Conservation (phyloP, 2,888 invertebrate species). For the Drosophila multiciliata region DNA sequence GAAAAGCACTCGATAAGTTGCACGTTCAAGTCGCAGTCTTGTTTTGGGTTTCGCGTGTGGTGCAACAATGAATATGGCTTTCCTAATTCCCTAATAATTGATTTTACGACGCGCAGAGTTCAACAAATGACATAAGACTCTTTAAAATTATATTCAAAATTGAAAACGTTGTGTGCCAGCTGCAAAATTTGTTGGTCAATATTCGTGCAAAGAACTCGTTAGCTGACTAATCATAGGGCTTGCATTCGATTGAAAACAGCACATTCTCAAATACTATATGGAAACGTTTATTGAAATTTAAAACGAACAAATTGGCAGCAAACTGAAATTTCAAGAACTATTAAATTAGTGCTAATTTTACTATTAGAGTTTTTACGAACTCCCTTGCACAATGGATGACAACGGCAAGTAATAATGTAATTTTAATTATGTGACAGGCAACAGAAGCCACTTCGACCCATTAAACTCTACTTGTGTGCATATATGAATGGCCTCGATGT, state of each 20-base stretch:
- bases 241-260: not conserved
- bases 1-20: slow-evolving; percentile 33
- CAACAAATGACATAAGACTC: not conserved
- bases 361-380: not conserved
- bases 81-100: slow-evolving; percentile 32
- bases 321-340: not conserved
- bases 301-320: not conserved
- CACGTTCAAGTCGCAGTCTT: slow-evolving; percentile 47
- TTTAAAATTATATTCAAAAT: slow-evolving; percentile 1
- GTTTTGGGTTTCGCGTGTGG: slow-evolving; percentile 55
- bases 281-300: slow-evolving; percentile 10
- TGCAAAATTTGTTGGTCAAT: not conserved
- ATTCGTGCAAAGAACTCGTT: slow-evolving; percentile 14
- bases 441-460: not conserved
- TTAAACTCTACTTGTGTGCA: not conserved
- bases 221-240: slow-evolving; percentile 8
- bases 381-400: slow-evolving; percentile 61
- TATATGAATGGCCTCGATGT: not conserved
- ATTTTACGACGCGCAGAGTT: slow-evolving; percentile 12
- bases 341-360: slow-evolving; percentile 14
- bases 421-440: slow-evolving; percentile 12
- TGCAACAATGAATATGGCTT: slow-evolving; percentile 44
- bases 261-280: not conserved
- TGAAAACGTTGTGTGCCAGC: not conserved
- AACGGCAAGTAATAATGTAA: slow-evolving; percentile 68